Conservation (phyloP, 2,888 invertebrate genomes). For the Lottia gigantea region DNA sequence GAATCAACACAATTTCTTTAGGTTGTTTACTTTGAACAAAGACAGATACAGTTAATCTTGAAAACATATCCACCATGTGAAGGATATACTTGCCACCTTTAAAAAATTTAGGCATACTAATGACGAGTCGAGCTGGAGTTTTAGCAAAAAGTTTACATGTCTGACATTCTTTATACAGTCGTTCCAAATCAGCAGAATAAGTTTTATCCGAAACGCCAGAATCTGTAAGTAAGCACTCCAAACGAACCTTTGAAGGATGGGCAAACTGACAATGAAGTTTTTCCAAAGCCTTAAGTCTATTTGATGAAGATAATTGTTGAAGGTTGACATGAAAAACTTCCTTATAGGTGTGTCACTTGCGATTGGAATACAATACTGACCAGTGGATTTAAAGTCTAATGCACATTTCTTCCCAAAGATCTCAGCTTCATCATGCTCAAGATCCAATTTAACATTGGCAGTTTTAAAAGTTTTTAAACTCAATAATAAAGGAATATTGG, state of each 20-base stretch:
- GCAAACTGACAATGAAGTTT: neutral
- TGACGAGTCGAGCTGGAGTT: neutral
- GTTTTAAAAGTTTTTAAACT: neutral
- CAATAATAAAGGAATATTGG: neutral
- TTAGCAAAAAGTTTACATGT: neutral
- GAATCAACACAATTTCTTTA: constrained; percentile 26
- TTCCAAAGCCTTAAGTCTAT: neutral
- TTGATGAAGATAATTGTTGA: neutral
- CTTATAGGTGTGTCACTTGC: neutral
- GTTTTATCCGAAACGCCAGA: neutral
- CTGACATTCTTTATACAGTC: neutral
- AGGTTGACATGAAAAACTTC: constrained; percentile 2
- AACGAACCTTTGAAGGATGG: neutral
- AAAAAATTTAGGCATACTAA: neutral
- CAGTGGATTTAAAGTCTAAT: neutral
- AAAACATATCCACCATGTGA: constrained; percentile 32
- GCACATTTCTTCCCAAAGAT: neutral
- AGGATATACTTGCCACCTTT: constrained; percentile 20
- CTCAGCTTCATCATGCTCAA: neutral
- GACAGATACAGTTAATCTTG: constrained; percentile 1
- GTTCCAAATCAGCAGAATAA: neutral
- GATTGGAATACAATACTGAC: neutral
- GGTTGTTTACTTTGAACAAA: constrained; percentile 20
- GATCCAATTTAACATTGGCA: constrained; percentile 5
- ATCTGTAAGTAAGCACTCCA: neutral